These are phyloP conservation scores for Ganaspis sp. DNA, from an alignment of 1,140 invertebrate genomes.

Conservation along the genomic window DNA sequence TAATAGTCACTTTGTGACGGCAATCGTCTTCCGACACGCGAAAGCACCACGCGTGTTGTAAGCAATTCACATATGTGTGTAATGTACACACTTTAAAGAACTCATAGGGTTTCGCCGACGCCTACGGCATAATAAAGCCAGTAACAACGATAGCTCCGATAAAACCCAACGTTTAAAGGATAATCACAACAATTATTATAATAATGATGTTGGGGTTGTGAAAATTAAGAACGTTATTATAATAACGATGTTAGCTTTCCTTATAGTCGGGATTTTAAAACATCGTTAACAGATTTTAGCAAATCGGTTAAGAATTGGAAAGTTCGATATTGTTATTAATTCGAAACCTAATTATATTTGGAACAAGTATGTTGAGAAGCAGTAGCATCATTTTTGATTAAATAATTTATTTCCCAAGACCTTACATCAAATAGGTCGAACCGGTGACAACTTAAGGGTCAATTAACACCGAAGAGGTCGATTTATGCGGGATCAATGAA, in stretches of 20 bases:
- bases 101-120: slow-evolving; percentile 44
- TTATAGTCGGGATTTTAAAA: not conserved
- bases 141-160: slow-evolving; percentile 54
- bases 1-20: slow-evolving; percentile 74
- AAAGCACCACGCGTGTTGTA: slow-evolving; percentile 52
- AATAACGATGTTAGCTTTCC: slow-evolving; percentile 19
- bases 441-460: slow-evolving; percentile 54
- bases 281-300: not conserved
- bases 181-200: slow-evolving; percentile 60
- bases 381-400: not conserved
- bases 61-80: not conserved
- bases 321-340: too few relatives aligned
- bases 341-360: too few relatives aligned
- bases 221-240: slow-evolving; percentile 3
- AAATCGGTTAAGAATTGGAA: too few relatives aligned
- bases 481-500: slow-evolving; percentile 54
- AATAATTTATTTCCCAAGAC: not conserved
- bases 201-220: slow-evolving; percentile 47
- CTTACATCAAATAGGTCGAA: not conserved
- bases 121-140: slow-evolving; percentile 54
- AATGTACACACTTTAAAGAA: slow-evolving; percentile 40
- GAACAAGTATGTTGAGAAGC: too few relatives aligned
- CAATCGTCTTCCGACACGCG: slow-evolving; percentile 72
- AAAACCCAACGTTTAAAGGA: slow-evolving; percentile 58
- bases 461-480: slow-evolving; percentile 64